Base-by-base conservation (phyloP, 1,140 invertebrate genomes). In the Drosophila saltans region DNA sequence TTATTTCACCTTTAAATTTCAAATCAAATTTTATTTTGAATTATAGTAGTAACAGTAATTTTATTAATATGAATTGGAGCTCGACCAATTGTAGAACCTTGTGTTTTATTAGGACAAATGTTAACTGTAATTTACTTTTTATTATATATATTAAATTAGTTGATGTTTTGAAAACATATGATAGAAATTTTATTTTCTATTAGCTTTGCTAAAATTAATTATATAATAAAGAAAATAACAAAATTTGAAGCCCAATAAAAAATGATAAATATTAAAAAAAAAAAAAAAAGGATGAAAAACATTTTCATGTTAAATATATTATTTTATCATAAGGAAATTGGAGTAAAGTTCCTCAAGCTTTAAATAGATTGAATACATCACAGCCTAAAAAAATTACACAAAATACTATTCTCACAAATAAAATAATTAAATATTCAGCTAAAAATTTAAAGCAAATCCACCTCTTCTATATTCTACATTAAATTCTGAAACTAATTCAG, bases 401-500 rank as follows among this genome's bases (percentile, higher is more conserved):
- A 95, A 24, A 60, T 60, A 45, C 21, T 39, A 60, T 43, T n/a
- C 28, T 40, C 21, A 30, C 36, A 60, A 60, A 60, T 40, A 39
- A 30, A 33, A 55, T 55, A 65, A 56, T 68, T 9, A 48, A 41
- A 52, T 96, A 96, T 83, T 96, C 95, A 40, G 93, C 93, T 91
- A 96, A 93, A 95, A 96, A 94, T 96, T 94, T 92, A 96, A 93
- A 73, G 94, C 93, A 95, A 96, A 96, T 16, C 92, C 92, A 0
- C 93, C 93, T 89, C 94, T 94, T 93, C 93, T 93, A 94, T 95
- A 96, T 79, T 96, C 95, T 89, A 94, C 92, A 94, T 96, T 96
- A 95, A 95, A 96, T 8, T 95, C 95, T 36, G 95, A 96, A 80
- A 96, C 95, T 93, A 96, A 94, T 90, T 96, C 95, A 57, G 94